A percentile compares a stretch with the other conserved stretches of the same genome.
Evolutionary conservation across 92 coral and sea anemone species (phyloP).

Genomic region (Zoanthus sansibaricus): DNA sequence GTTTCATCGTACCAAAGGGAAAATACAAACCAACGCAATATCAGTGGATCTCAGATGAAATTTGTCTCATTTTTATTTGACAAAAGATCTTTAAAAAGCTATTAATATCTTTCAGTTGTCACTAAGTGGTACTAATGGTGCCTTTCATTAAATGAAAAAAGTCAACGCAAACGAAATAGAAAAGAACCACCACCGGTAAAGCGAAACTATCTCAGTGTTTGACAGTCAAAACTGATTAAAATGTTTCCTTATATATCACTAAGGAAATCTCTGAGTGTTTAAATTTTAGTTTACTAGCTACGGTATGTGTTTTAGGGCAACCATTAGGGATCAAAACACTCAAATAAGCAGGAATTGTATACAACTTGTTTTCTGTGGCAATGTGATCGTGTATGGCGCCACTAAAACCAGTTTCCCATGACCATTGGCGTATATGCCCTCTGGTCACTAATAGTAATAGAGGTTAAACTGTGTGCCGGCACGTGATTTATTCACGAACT

Average conservation of each 20-base stretch:
- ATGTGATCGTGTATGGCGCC: slow-evolving; percentile 21
- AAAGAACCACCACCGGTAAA: neutral
- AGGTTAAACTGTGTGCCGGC: slow-evolving; percentile 34
- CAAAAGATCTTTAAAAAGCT: slow-evolving; percentile 37
- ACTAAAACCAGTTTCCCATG: slow-evolving; percentile 44
- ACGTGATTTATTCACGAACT: slow-evolving; percentile 21
- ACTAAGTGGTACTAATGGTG: slow-evolving; percentile 31
- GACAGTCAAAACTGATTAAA: neutral
- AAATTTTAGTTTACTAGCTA: neutral
- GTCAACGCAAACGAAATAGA: neutral
- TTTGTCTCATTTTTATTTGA: slow-evolving; percentile 21
- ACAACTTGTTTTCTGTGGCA: neutral
- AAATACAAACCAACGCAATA: slow-evolving; percentile 17
- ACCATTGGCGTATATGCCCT: slow-evolving; percentile 38
- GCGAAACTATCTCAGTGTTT: neutral
- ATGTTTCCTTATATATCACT: neutral
- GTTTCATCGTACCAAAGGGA: slow-evolving; percentile 8
- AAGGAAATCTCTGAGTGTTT: neutral
- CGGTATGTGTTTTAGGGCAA: slow-evolving; percentile 14
- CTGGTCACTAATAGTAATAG: slow-evolving; percentile 15
- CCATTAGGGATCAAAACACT: slow-evolving; percentile 3
- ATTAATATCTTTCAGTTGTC: slow-evolving; percentile 33
- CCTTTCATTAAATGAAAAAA: neutral
- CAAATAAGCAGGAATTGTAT: neutral
- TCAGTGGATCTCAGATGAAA: slow-evolving; percentile 36